phyloP scores from a whole-genome alignment of 2,888 invertebrate genomes.

The Notodonta ziczac region DNA sequence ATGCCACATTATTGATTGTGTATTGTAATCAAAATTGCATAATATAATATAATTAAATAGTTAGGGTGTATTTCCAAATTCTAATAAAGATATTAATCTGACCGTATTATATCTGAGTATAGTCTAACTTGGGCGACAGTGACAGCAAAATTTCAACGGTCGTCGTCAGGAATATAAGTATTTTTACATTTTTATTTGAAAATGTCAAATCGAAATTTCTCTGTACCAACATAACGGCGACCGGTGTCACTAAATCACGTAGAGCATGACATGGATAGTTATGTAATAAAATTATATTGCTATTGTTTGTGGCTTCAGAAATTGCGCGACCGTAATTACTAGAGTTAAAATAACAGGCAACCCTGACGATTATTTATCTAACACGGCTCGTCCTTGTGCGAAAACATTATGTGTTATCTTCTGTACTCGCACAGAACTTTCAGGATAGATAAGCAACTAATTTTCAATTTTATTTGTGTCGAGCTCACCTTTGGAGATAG shows the following conservation, averaged over 20 bases:
- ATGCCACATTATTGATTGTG: background rate
- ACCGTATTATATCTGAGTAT: no score
- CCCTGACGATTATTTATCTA: background rate
- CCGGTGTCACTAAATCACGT: background rate
- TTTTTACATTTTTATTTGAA: no score
- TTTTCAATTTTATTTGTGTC: constrained; percentile 4
- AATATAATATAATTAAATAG: background rate
- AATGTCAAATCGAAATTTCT: no score
- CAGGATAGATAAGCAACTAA: constrained; percentile 4
- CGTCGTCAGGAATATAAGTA: no score
- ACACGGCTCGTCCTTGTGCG: background rate
- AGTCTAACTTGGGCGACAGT: no score
- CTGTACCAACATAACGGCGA: background rate
- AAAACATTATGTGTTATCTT: constrained; percentile 3
- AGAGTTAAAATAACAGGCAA: background rate
- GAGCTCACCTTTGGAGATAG: constrained; percentile 1
- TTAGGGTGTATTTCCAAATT: no score
- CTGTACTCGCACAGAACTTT: background rate
- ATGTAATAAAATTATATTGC: background rate
- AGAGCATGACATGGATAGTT: no score
- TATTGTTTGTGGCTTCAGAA: background rate
- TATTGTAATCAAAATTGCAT: background rate
- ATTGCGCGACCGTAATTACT: background rate
- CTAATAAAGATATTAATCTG: no score
- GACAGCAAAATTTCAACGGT: no score